Base-by-base conservation (phyloP, 1,140 invertebrate species). In the Colletes latitarsis region DNA sequence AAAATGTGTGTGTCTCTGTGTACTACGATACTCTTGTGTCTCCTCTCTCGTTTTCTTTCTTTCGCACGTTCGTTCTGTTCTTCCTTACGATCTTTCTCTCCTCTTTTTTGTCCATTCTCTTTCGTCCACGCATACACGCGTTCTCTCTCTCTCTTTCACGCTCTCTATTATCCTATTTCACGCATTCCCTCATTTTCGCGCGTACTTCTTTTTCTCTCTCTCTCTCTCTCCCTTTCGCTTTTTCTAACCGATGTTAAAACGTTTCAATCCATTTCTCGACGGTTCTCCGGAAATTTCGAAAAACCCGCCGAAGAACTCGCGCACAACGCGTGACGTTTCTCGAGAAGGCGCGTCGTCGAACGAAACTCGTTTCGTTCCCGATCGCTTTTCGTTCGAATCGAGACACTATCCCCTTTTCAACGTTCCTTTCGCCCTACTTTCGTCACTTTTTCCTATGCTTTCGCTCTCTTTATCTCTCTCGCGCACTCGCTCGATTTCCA, bases 11-110 rank as follows among this genome's bases (percentile, higher is more conserved):
- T 64, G 74, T 77, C 72, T 87, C 74, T 63, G 78, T 87, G 82
- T 88, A 88, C 86, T 88, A 92, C 92, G 90, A 92, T 93, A 93
- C 89, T 93, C 88, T 91, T 90, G 90, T 90, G 82, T 91, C 83
- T 89, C 78, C 83, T 86, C 83, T 82, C 82, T 89, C 82, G 66
- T 76, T 78, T 74, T 84, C 77, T 75, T 72, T 84, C 83, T 81
- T 68, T 82, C 77, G 39, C 71, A 76, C 83, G 87, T 77, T 79
- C 86, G 69, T 70, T 79, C 73, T 75, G 57, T 67, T 52, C 82
- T 84, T 77, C 41, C 64, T 74, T 57, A 19, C 63, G 4, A 60
- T 67, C 71, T 71, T 75, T 76, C 82, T 68, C 77, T 60, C 69
- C 63, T 19, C 17, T n/a, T 55, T 68, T 80, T 60, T 53, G 43